These are phyloP conservation scores for Macroramphosus scolopax DNA, from an alignment of 2,797 vertebrate species.

Conservation along the genomic window DNA sequence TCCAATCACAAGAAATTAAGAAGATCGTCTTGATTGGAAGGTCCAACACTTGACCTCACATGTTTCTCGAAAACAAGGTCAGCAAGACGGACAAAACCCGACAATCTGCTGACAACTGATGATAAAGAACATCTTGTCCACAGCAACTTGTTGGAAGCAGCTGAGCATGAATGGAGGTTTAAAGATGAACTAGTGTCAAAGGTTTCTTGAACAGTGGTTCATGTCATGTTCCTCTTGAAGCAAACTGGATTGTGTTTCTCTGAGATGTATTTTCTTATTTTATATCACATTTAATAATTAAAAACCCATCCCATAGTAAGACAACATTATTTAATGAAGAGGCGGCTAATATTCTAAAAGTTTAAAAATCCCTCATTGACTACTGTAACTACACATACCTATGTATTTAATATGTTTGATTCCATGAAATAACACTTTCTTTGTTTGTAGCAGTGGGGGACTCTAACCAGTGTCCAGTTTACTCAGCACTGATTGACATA, in stretches of 20 bases:
- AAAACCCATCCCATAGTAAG: too few species aligned
- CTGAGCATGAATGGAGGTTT: not conserved
- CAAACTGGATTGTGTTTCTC: slow-evolving; percentile 1
- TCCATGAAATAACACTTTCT: slow-evolving; percentile 42
- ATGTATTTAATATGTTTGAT: slow-evolving; percentile 8
- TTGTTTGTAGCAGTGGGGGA: slow-evolving; percentile 47
- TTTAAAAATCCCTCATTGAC: not conserved
- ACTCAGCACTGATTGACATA: slow-evolving; percentile 57
- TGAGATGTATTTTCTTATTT: too few species aligned
- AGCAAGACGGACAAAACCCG: not conserved
- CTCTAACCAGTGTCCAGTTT: slow-evolving; percentile 35
- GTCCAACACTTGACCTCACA: not conserved
- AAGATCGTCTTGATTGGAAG: slow-evolving; percentile 2
- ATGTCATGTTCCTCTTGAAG: not conserved
- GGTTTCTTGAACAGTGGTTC: not conserved
- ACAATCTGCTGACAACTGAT: not conserved
- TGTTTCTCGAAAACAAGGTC: not conserved
- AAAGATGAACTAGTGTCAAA: not conserved
- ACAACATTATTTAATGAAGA: too few species aligned
- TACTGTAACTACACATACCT: not conserved
- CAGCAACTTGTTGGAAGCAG: too few species aligned
- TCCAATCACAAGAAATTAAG: not conserved
- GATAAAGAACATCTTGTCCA: not conserved
- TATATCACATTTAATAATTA: too few species aligned
- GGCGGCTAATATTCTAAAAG: too few species aligned